Evolutionary conservation across 2,113 vertebrate genomes (phyloP), one percentile per base, ranked within the genome.

Genomic region (Corythornis vintsioides): DNA sequence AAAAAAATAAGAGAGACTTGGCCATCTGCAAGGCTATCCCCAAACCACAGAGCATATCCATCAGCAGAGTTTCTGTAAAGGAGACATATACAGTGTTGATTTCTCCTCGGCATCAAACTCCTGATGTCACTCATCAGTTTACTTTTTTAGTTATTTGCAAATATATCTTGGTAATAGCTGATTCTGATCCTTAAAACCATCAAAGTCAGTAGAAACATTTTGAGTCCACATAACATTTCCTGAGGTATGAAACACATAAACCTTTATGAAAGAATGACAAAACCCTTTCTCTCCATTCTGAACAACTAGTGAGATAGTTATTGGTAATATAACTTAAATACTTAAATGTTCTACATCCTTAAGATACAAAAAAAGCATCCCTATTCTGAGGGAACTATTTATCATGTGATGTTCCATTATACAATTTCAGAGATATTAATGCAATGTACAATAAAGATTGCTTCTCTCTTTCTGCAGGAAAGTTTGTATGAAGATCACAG

Each of bases 1-100:
- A n/a, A 56, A 3, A 5, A 57, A 38, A 38, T 38, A 38, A 59
- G 3, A 9, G 16, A 69, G 25, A 65, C 15, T 20, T 35, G 4
- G 10, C 0, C 0, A 81, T 11, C 72, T 52, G 15, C 10, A 31
- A 59, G 55, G 3, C 40, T 50, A 28, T 22, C 15, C 10, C 17
- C 25, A 52, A 69, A 48, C 13, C 42, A 25, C 33, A 55, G 42
- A 63, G n/a, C 28, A 5, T 6, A 38, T 3, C 55, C 40, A 18
- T 2, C 10, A 38, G 17, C 11, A n/a, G 14, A 13, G 4, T 5
- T 0, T 10, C 11, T 40, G 15, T 18, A 13, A 55, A 67, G 35
- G 10, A 52, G n/a, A 66, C 28, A 31, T 3, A 31, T 13, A n/a
- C 19, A 10, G 5, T 3, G 4, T 26, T 24, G 25, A 5, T 6